Evolutionary conservation across 1,140 invertebrate genomes (phyloP).

Genomic region (Drosophila seguyi): DNA sequence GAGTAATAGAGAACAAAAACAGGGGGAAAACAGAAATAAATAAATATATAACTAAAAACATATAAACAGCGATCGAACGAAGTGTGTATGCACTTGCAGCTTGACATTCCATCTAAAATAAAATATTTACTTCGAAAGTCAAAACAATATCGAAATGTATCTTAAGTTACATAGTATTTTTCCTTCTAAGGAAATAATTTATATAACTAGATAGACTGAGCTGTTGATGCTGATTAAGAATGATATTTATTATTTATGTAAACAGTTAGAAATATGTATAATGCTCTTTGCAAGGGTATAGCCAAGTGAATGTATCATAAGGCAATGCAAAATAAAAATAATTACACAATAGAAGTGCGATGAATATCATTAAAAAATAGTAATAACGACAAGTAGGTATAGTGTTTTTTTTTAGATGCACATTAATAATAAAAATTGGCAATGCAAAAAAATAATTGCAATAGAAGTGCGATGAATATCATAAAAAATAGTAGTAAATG

Average conservation of each 20-base stretch:
- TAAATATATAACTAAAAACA: not conserved
- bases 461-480: no score
- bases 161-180: no score
- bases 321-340: slow-evolving; percentile 10
- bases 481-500: no score
- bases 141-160: no score
- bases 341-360: slow-evolving; percentile 3
- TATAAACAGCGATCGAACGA: not conserved
- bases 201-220: no score
- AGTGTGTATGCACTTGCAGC: not conserved
- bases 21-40: not conserved
- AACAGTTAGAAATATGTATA: not conserved
- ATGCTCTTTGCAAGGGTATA: not conserved
- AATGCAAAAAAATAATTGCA: no score
- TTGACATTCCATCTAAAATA: not conserved
- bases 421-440: not conserved
- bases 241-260: not conserved
- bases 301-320: not conserved
- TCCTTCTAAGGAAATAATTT: no score
- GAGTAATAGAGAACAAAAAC: slow-evolving; percentile 33
- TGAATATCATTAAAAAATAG: slow-evolving; percentile 9
- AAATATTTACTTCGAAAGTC: not conserved
- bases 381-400: not conserved
- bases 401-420: not conserved
- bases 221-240: not conserved